Base-by-base conservation (phyloP, 2,113 vertebrate species). In the Strix aluco region DNA sequence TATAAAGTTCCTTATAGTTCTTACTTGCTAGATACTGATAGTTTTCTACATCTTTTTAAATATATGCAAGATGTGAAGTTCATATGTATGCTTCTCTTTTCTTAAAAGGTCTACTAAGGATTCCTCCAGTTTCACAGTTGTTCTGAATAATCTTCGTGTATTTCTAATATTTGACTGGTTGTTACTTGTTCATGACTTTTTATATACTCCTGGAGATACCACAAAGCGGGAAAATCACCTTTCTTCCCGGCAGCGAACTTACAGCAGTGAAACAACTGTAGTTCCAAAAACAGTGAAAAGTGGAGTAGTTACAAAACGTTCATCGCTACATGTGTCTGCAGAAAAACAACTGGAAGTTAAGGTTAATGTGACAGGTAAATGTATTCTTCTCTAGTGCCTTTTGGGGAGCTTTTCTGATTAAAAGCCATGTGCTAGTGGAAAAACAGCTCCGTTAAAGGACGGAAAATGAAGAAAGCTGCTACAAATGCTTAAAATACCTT, bases 111-210 rank as follows among this genome's bases (percentile, higher is more conserved):
- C 99, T 61, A 99, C 99, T 0, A 98, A 99, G 55, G 99, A 99
- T 70, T 98, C 98, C 5, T 99, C 99, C 72, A 99, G 98, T 97
- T 99, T 99, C 94, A 99, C 99, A 2, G 98, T 99, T 21, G 99
- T 99, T 67, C 98, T 99, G 91, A 99, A 99, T 97, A 99, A 99
- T 88, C 98, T 99, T 27, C 98, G 99, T 15, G 99, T 99, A 1
- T 99, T 99, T 86, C 98, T 99, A 46, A 99, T 99, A 94, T 99
- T 99, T 81, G 99, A 99, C 96, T 99, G 99, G 99, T 86, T 99
- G 40, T 96, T 99, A 44, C 97, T 99, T 62, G 99, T 99, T 13
- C 98, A 98, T 27, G 98, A 99, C 89, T 99, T 99, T 88, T 94
- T 99, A 6, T 98, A 94, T 4, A 98, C 98, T 54, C 99, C 99